Base-by-base conservation (phyloP, 2,113 vertebrate species). In the Ptilorrhoa leucosticta region DNA sequence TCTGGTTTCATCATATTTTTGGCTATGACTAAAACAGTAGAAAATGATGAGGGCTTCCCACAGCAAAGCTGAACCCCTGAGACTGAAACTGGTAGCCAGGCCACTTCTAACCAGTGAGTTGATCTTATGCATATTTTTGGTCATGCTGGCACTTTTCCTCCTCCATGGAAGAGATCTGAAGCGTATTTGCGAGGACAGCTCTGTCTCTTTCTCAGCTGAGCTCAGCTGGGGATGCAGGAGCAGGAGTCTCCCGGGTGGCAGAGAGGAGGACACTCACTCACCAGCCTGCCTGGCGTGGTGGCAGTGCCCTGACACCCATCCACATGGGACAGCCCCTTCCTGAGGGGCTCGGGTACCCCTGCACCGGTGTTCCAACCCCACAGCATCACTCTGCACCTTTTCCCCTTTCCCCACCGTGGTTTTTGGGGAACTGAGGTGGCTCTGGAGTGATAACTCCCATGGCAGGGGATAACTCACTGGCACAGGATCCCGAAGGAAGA, bases 1-100 rank as follows among this genome's bases (percentile, higher is more conserved):
- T 95, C 93, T 96, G 81, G 70, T 96, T 91, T 91, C 90, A 82
- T 96, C 90, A 86, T 93, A 82, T 65, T 96, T 95, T 88, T 94
- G 93, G 85, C 88, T 76, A 95, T 72, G 92, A 90, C 73, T 92
- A 83, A 89, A 95, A 66, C 70, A 80, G 75, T 6, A 87, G 87
- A 94, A 89, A 85, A 88, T 10, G 26, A 83, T 60, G 81, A 90
- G 56, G 73, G 71, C 75, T 91, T 91, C 93, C 94, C 92, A 84
- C 94, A 95, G 93, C 79, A 87, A 94, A 93, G 85, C 66, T 40
- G 51, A 91, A 56, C 0, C 75, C 87, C 68, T 73, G 84, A 75
- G 70, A 88, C 87, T 86, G 70, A 83, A 94, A 78, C 60, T 88
- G 61, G 88, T 84, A 87, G 89, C 83, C 87, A 31, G 83, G 88